These are phyloP conservation scores for Drosophila macrospina DNA, from an alignment of 2,888 invertebrate genomes.

Conservation along the genomic window DNA sequence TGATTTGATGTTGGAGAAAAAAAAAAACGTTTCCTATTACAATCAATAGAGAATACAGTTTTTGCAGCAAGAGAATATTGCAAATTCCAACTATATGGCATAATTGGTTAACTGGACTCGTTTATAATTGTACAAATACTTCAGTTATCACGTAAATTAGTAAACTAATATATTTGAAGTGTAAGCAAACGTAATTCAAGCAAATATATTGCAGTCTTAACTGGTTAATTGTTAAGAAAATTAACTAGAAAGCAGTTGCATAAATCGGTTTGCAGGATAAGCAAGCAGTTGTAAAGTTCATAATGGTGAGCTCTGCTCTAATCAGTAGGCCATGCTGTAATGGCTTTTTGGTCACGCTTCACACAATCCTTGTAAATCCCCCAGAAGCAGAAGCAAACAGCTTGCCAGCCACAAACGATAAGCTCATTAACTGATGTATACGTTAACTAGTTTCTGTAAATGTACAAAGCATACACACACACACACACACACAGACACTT, in stretches of 20 bases:
- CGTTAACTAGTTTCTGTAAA: conserved; percentile 18
- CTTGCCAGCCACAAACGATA: conserved; percentile 12
- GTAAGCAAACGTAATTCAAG: neutral
- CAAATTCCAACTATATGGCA: neutral
- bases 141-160: too few species aligned
- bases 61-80: too few species aligned
- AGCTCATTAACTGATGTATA: conserved; percentile 33
- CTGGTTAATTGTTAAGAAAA: conserved; percentile 7
- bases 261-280: neutral
- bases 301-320: conserved; percentile 22
- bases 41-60: neutral
- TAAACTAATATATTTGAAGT: too few species aligned
- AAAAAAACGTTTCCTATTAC: too few species aligned
- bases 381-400: neutral
- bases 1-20: too few species aligned
- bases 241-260: conserved; percentile 10
- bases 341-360: conserved; percentile 14
- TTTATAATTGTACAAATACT: neutral
- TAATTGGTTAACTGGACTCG: neutral
- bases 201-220: neutral
- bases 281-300: conserved; percentile 1
- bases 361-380: conserved; percentile 23
- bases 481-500: neutral
- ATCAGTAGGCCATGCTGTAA: conserved; percentile 27
- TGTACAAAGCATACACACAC: neutral